A percentile compares a stretch with the other conserved stretches of the same genome.
phyloP scores from a whole-genome alignment of 23 tunicate genomes.

The Ciona savignyi region DNA sequence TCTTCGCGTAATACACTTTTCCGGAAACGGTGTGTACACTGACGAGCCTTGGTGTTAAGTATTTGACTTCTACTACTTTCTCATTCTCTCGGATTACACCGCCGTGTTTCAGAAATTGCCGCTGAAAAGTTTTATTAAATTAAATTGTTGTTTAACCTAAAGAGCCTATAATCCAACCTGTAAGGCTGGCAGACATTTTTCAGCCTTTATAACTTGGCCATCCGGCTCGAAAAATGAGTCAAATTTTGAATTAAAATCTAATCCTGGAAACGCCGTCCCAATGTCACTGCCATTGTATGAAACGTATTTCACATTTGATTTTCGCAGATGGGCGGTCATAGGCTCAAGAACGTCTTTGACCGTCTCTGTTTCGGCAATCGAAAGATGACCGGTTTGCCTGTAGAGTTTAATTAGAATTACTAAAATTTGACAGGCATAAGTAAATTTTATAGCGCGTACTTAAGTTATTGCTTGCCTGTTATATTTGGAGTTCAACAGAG shows the following conservation, averaged over 20 bases:
- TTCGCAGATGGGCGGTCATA: slow-evolving; percentile 10
- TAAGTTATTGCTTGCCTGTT: too few species aligned
- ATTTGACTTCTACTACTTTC: slow-evolving; percentile 17
- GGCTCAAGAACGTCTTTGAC: neutral
- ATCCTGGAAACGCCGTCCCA: slow-evolving; percentile 25
- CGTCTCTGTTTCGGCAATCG: neutral
- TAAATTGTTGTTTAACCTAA: neutral
- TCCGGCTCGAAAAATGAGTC: slow-evolving; percentile 30
- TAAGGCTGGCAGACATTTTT: slow-evolving; percentile 40
- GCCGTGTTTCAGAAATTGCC: slow-evolving; percentile 21
- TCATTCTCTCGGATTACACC: slow-evolving; percentile 51
- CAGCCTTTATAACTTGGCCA: slow-evolving; percentile 50
- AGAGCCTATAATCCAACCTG: slow-evolving; percentile 12
- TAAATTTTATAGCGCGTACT: too few species aligned
- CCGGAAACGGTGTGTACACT: slow-evolving; percentile 19
- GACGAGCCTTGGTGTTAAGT: slow-evolving; percentile 9
- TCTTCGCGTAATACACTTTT: slow-evolving; percentile 22
- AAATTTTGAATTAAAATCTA: slow-evolving; percentile 22
- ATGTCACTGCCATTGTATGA: slow-evolving; percentile 23
- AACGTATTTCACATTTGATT: slow-evolving; percentile 6
- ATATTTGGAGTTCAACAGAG: too few species aligned
- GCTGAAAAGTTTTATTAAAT: neutral
- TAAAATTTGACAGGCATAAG: too few species aligned
- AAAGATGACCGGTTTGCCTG: neutral
- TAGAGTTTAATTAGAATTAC: too few species aligned